These are phyloP conservation scores for Dinothrombium tinctorium DNA, from an alignment of 1,140 invertebrate species.

Conservation along the genomic window DNA sequence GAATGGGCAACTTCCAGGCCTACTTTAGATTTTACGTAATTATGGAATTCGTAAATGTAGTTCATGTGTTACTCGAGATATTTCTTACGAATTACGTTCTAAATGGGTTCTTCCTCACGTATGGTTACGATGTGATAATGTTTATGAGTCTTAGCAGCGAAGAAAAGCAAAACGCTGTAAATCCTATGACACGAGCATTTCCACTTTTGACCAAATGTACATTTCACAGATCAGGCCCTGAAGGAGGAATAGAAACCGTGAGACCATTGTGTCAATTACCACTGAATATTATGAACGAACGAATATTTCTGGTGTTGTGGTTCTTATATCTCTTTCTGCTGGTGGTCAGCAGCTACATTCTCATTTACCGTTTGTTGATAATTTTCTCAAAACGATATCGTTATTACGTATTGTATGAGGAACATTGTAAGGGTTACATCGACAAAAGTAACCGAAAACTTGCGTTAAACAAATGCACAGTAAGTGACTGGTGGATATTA, in stretches of 20 bases:
- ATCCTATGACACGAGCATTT: slow-evolving; percentile 41
- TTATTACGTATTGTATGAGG: too few relatives aligned
- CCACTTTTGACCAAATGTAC: slow-evolving; percentile 70
- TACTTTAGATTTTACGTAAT: too few relatives aligned
- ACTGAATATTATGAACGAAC: slow-evolving; percentile 26
- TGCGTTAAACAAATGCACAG: too few relatives aligned
- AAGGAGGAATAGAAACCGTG: slow-evolving; percentile 21
- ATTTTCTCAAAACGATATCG: too few relatives aligned
- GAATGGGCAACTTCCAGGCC: too few relatives aligned
- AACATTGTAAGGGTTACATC: too few relatives aligned
- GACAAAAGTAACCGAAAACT: too few relatives aligned
- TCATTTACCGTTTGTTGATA: not conserved
- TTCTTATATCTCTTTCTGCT: slow-evolving; percentile 17
- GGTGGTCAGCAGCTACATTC: not conserved
- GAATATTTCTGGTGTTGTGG: slow-evolving; percentile 19
- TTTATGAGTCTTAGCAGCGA: slow-evolving; percentile 57
- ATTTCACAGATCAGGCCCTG: slow-evolving; percentile 67
- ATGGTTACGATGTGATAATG: slow-evolving; percentile 36
- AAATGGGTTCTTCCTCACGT: slow-evolving; percentile 28
- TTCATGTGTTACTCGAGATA: slow-evolving; percentile 49
- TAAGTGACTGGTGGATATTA: too few relatives aligned
- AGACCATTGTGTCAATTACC: slow-evolving; percentile 20
- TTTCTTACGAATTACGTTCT: slow-evolving; percentile 62
- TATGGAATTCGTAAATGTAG: too few relatives aligned
- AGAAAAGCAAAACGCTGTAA: slow-evolving; percentile 29